These are phyloP conservation scores for Pseudochirops corinnae DNA, from an alignment of 2,797 vertebrate genomes.

Conservation along the genomic window DNA sequence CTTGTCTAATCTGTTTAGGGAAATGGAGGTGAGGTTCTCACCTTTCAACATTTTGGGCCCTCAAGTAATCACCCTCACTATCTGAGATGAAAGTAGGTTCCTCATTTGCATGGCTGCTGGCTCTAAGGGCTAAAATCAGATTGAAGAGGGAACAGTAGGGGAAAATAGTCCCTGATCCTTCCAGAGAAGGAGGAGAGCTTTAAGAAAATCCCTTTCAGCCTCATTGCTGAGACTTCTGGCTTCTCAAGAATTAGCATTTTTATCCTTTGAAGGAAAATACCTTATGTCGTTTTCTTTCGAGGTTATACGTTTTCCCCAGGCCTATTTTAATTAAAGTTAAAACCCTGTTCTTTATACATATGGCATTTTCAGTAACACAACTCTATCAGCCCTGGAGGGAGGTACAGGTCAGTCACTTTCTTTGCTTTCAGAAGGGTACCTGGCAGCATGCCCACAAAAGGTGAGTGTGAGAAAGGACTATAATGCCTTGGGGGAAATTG, in stretches of 20 bases:
- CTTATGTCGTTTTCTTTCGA: conserved; percentile 3
- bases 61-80: background rate
- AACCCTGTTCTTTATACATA: conserved; percentile 39
- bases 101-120: background rate
- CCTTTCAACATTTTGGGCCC: background rate
- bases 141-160: background rate
- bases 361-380: conserved; percentile 21
- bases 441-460: background rate
- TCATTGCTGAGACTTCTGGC: background rate
- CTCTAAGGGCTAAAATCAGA: conserved; percentile 29
- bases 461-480: background rate
- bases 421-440: background rate
- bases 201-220: conserved; percentile 46
- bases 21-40: background rate
- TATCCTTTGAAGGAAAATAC: background rate
- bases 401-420: background rate
- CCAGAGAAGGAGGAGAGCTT: conserved; percentile 24
- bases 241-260: conserved; percentile 1
- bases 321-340: conserved; percentile 59
- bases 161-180: background rate
- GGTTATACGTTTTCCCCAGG: conserved; percentile 45
- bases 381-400: conserved; percentile 12
- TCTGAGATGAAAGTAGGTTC: conserved; percentile 40
- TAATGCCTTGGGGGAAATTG: background rate
- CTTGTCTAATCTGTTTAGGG: background rate